These are phyloP conservation scores for Epizoanthus rinbou DNA, from an alignment of 92 coral and sea anemone species.

Conservation along the genomic window DNA sequence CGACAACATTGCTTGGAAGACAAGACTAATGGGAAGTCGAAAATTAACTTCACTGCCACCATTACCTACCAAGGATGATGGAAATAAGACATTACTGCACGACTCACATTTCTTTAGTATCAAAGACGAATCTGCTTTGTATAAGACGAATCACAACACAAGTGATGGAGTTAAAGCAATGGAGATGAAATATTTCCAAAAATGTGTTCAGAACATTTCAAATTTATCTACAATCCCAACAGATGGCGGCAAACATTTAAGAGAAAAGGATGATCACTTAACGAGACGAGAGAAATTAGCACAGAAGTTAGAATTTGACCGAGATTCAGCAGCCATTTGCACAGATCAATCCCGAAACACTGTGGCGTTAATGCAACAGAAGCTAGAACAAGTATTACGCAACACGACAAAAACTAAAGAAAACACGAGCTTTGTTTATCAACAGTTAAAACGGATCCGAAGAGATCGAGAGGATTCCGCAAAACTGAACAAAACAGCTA, in stretches of 20 bases:
- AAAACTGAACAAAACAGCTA: background rate
- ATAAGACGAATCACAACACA: background rate
- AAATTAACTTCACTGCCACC: background rate
- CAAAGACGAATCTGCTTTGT: background rate
- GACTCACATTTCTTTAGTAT: background rate
- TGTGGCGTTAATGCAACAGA: background rate
- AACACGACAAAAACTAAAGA: background rate
- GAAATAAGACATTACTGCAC: background rate
- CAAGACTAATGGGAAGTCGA: background rate
- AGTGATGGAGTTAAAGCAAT: background rate
- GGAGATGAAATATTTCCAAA: background rate
- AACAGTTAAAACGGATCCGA: background rate
- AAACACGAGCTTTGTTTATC: background rate
- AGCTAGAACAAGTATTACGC: background rate
- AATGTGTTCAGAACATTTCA: background rate
- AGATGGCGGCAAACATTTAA: background rate
- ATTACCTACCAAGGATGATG: background rate
- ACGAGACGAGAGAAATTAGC: slow-evolving; percentile 8
- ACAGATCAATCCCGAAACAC: background rate
- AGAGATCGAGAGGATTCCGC: background rate
- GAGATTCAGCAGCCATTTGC: slow-evolving; percentile 1
- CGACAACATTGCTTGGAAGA: background rate
- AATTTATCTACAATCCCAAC: background rate
- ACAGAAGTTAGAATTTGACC: slow-evolving; percentile 15
- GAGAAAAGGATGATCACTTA: slow-evolving; percentile 3